These are phyloP conservation scores for Sebastes aleutianus DNA, from an alignment of 2,797 vertebrate genomes.

Conservation along the genomic window DNA sequence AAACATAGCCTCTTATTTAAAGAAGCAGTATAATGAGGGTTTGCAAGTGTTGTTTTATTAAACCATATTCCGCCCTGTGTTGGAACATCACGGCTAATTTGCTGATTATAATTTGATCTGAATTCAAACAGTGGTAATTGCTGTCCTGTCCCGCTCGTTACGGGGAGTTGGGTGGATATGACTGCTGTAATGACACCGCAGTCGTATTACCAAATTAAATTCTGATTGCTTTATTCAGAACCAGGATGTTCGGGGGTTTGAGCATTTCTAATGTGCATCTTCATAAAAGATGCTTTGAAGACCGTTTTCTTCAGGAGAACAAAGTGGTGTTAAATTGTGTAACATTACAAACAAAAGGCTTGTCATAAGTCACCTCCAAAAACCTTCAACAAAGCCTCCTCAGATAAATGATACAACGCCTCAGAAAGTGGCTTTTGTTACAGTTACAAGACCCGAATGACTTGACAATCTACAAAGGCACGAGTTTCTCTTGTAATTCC, in stretches of 20 bases:
- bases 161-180: conserved; percentile 46
- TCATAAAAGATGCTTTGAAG: conserved; percentile 18
- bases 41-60: conserved; percentile 34
- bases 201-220: conserved; percentile 55
- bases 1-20: background rate
- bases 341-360: conserved; percentile 39
- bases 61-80: conserved; percentile 39
- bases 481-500: background rate
- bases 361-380: conserved; percentile 11
- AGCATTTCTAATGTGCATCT: conserved; percentile 35
- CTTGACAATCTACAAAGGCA: background rate
- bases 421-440: conserved; percentile 24
- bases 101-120: conserved; percentile 64
- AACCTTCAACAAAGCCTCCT: conserved; percentile 16
- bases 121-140: conserved; percentile 66
- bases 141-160: conserved; percentile 66
- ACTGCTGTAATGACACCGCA: conserved; percentile 53
- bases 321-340: conserved; percentile 32
- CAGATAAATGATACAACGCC: conserved; percentile 11
- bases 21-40: conserved; percentile 1
- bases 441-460: conserved; percentile 9
- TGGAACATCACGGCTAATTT: conserved; percentile 56
- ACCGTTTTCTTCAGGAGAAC: background rate
- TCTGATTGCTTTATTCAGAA: conserved; percentile 60
- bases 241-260: conserved; percentile 30